These are phyloP conservation scores for Cephus rjabovi DNA, from an alignment of 2,888 invertebrate genomes.

Conservation along the genomic window DNA sequence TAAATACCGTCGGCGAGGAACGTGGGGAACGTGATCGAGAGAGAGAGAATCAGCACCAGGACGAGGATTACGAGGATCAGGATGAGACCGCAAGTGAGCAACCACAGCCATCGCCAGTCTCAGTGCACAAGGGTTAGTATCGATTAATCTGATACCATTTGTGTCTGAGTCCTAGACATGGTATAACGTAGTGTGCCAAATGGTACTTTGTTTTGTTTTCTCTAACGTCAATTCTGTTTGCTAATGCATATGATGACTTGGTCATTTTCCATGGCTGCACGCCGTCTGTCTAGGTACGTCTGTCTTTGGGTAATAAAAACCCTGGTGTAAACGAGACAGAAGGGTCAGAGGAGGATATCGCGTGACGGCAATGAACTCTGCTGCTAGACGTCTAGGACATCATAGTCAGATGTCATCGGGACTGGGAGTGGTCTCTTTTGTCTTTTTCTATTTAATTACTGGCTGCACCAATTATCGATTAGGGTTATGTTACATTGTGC, in stretches of 20 bases:
- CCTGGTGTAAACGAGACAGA: neutral
- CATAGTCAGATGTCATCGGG: neutral
- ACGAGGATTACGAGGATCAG: slow-evolving; percentile 67
- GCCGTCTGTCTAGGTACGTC: neutral
- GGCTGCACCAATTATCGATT: neutral
- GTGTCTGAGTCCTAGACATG: neutral
- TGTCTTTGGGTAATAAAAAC: neutral
- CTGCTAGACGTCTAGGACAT: neutral
- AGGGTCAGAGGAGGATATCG: neutral
- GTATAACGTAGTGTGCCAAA: neutral
- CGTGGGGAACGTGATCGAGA: slow-evolving; percentile 49
- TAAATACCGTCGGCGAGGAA: slow-evolving; percentile 69
- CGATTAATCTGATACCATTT: neutral
- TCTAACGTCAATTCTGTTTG: neutral
- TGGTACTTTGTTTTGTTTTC: neutral
- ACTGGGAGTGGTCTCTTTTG: neutral
- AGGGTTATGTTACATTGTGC: neutral
- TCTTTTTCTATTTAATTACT: neutral
- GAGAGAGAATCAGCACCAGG: slow-evolving; percentile 50
- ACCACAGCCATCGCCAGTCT: slow-evolving; percentile 57
- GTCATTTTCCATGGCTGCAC: neutral
- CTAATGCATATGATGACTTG: neutral
- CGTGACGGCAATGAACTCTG: neutral
- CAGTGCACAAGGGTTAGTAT: slow-evolving; percentile 57
- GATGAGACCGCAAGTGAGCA: slow-evolving; percentile 67